Conservation (phyloP, 2,797 vertebrate species). For the Cheirogaleus major region DNA sequence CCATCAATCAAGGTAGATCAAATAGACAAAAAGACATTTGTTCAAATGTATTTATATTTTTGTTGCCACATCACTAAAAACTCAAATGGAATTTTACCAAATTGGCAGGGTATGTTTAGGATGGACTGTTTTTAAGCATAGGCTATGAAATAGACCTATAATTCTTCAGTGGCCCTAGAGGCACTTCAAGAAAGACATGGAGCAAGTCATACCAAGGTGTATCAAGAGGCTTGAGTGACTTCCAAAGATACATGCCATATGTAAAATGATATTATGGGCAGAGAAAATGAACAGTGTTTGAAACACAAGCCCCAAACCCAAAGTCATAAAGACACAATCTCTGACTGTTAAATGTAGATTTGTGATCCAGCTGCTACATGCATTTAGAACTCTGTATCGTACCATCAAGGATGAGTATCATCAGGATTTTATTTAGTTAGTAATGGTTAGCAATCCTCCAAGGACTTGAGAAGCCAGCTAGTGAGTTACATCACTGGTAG, state of each 20-base stretch:
- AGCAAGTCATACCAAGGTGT: neutral
- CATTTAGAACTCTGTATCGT: neutral
- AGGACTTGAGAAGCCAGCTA: neutral
- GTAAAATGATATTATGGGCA: neutral
- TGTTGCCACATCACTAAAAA: neutral
- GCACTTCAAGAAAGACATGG: neutral
- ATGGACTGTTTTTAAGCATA: neutral
- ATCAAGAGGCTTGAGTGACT: neutral
- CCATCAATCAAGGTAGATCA: neutral
- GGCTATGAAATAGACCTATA: neutral
- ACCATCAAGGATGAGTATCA: neutral
- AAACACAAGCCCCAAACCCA: neutral
- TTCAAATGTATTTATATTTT: neutral
- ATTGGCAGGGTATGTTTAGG: neutral
- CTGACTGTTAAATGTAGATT: neutral
- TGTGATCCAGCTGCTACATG: neutral
- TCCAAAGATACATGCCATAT: neutral
- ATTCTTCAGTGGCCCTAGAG: neutral
- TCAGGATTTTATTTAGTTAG: neutral
- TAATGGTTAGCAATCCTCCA: neutral
- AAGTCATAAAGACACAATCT: neutral
- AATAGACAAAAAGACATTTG: neutral
- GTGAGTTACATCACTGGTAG: no score
- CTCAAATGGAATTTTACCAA: neutral
- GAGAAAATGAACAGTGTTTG: neutral